phyloP scores from a whole-genome alignment of 2,797 vertebrate species.

The Eulemur rubriventer region DNA sequence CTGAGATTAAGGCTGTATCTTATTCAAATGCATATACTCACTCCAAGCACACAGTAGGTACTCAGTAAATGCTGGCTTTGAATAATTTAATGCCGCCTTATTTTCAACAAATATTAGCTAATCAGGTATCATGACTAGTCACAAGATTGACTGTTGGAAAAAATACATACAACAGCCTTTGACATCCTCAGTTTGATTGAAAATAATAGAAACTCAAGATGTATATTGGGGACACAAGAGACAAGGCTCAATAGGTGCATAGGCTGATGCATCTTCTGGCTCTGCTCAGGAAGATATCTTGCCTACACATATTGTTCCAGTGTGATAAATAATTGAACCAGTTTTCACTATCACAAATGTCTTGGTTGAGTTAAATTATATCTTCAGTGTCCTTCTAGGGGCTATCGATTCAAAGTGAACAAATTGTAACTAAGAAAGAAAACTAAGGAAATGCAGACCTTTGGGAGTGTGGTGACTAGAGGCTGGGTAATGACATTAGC shows the following conservation, averaged over 20 bases:
- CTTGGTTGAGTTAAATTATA: neutral
- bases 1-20: neutral
- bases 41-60: neutral
- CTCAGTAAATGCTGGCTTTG: neutral
- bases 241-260: neutral
- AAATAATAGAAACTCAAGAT: neutral
- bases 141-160: neutral
- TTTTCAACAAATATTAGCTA: neutral
- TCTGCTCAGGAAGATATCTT: neutral
- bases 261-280: neutral
- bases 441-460: neutral
- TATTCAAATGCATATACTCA: neutral
- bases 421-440: neutral
- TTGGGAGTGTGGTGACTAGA: neutral
- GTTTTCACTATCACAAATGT: slow-evolving; percentile 12
- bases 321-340: neutral
- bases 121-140: neutral
- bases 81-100: neutral
- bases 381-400: neutral
- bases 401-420: neutral
- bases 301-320: neutral
- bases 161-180: neutral
- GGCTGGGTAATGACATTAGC: neutral
- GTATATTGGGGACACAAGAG: neutral
- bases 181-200: neutral